Evolutionary conservation across 1,140 invertebrate species (phyloP).

Genomic region (Argopecten irradians): DNA sequence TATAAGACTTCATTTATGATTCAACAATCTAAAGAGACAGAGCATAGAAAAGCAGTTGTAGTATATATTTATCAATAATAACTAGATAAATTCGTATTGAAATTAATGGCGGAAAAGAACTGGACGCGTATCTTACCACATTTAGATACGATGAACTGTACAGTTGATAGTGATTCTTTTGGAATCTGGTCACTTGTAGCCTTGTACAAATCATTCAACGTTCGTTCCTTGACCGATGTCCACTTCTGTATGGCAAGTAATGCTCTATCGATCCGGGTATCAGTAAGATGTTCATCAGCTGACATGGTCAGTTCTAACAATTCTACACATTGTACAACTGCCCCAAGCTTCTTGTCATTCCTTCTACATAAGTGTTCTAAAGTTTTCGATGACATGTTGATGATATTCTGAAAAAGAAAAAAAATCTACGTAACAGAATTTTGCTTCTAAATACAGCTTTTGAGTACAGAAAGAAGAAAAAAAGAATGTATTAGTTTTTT

Average conservation of each 20-base stretch:
- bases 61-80: too few species aligned
- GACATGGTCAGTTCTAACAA: background rate
- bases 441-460: too few species aligned
- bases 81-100: too few species aligned
- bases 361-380: background rate
- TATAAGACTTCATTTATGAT: too few species aligned
- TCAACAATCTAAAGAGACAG: too few species aligned
- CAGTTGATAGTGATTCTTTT: background rate
- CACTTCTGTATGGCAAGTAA: background rate
- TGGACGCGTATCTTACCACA: background rate
- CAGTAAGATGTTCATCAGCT: background rate
- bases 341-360: background rate
- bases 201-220: background rate
- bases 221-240: background rate
- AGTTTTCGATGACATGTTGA: background rate
- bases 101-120: background rate
- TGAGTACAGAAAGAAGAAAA: too few species aligned
- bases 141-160: background rate
- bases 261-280: background rate
- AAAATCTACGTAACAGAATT: background rate
- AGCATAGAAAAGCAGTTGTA: too few species aligned
- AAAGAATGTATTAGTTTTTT: too few species aligned
- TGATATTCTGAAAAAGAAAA: background rate
- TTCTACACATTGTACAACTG: background rate
- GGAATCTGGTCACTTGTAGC: background rate